Evolutionary conservation across 2,113 vertebrate genomes (phyloP), one percentile per base, ranked within the genome.

Genomic region (Fulica atra): DNA sequence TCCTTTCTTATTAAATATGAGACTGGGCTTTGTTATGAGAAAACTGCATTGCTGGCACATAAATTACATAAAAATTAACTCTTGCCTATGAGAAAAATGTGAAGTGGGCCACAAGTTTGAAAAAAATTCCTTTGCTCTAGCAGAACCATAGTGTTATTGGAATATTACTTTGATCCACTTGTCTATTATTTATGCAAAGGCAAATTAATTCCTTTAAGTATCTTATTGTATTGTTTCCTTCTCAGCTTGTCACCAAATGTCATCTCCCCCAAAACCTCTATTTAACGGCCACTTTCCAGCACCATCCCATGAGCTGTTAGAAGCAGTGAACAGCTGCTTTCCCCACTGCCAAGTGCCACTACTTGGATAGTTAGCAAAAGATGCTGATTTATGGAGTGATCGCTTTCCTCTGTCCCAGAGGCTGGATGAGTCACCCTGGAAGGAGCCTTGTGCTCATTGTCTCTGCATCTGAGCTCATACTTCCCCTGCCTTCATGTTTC

Each of bases 401-500:
- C 3, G 1, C 80, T 95, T 94, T 96, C 95, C 95, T 94, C 91
- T 79, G 36, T 92, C 92, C 95, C 88, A 82, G 65, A 29, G 88
- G 85, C 77, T 91, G 91, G 65, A 59, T 96, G 96, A 96, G 88
- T 96, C 96, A 96, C 94, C 56, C 56, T 94, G 92, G 92, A 94
- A 89, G 83, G 86, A 96, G 91, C 80, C 88, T 92, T 72, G 65
- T 76, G 88, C 86, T 96, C 96, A 93, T 91, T 94, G 93, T 96
- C 92, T 92, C 91, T 54, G 50, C 51, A 10, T 87, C 88, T 93
- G 96, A 96, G 88, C 94, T 97, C 95, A 94, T 94, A 72, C 92
- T 94, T 97, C 95, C 96, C 88, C 77, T 93, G 93, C 91, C 92
- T 89, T 93, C 86, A 14, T 92, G 83, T 94, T 96, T 96, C 93